Evolutionary conservation across 2,113 vertebrate species (phyloP), one percentile per base, ranked within the genome.

Genomic region (Ceyx melanurus): DNA sequence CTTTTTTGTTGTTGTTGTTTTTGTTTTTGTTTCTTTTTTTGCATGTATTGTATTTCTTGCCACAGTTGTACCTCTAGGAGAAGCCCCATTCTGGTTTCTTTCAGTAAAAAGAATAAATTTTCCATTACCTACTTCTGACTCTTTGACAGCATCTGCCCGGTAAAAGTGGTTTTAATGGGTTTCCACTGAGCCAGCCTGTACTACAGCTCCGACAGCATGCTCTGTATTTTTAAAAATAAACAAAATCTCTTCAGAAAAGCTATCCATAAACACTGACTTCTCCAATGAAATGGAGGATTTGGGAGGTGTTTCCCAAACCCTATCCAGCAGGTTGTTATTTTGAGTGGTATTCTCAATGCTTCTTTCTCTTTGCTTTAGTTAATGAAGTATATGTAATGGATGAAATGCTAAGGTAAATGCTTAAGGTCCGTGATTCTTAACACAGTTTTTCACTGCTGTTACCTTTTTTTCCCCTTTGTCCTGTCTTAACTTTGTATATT

Each of bases 71-170:
- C 37, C 66, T 85, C 74, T 77, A 48, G 50, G 71, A 77, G 58
- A 82, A 79, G 15, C 6, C 23, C 43, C 28, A 10, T 75, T 80
- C 53, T 75, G 57, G 64, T 40, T 79, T 26, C 16, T 85, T 92
- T 78, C 40, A 60, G 29, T 64, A 66, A 93, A 95, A 91, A 66
- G 42, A 83, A 84, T 75, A 66, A 86, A 83, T 86, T 91, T 86
- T 75, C 96, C 95, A 88, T 86, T 94, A 70, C 45, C 33, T 93
- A 60, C 88, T 90, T 89, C 80, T 82, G 93, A 94, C 93, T 96
- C 94, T 86, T 68, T 95, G 95, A 95, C 93, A 95, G 90, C 94
- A 93, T 95, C 95, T 96, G 96, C 94, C 94, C 91, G 88, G 85
- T 96, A 95, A 94, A 37, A 95, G 86, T 94, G 90, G 46, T 94